These are phyloP conservation scores for Volucella bombylans DNA, from an alignment of 2,888 invertebrate species.

Conservation along the genomic window DNA sequence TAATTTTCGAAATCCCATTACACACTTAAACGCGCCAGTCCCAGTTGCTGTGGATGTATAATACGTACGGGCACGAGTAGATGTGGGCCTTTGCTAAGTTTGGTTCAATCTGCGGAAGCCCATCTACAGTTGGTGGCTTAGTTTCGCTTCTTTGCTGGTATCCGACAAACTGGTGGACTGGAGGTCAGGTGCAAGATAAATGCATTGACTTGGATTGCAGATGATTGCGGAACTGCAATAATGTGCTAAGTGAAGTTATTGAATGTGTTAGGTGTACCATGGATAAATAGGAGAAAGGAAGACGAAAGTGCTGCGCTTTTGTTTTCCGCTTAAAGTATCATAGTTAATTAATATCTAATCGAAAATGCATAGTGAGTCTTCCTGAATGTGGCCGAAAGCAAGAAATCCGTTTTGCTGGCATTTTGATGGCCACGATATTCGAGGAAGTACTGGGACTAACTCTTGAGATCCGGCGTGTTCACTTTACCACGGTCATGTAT, in stretches of 20 bases:
- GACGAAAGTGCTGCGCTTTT: no score
- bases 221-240: conserved; percentile 43
- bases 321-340: no score
- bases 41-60: neutral
- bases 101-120: neutral
- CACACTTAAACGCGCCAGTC: conserved; percentile 52
- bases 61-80: no score
- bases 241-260: conserved; percentile 22
- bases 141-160: conserved; percentile 27
- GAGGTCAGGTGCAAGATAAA: conserved; percentile 62
- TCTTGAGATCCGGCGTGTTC: no score
- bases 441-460: no score
- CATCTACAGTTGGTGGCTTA: neutral
- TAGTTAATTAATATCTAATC: no score
- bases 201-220: conserved; percentile 38
- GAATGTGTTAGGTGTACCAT: conserved; percentile 3
- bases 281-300: neutral
- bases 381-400: no score
- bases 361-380: no score
- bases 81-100: conserved; percentile 4
- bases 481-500: no score
- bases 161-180: neutral
- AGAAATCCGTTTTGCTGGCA: no score
- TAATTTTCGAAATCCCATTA: conserved; percentile 61
- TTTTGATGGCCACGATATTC: no score